Percentiles rank a stretch among this genome's conserved stretches.
These are phyloP conservation scores for Heliconius hortense DNA, from an alignment of 2,888 invertebrate genomes.

Conservation along the genomic window DNA sequence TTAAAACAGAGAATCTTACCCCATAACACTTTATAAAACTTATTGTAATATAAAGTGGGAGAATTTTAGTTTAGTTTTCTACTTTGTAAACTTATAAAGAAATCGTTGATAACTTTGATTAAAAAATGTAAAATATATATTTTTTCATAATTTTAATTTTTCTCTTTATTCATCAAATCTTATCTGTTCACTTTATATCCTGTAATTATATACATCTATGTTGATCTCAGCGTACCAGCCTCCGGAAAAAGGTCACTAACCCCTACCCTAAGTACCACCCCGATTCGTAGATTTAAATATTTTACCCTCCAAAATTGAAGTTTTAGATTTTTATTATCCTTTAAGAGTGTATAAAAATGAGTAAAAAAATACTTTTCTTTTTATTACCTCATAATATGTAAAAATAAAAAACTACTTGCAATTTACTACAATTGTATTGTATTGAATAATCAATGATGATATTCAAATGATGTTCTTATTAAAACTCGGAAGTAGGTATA, in stretches of 20 bases:
- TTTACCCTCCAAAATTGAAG: conserved; percentile 61
- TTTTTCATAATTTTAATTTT: neutral
- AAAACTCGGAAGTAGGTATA: too few relatives aligned
- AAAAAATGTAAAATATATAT: neutral
- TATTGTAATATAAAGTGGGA: neutral
- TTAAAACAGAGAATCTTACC: conserved; percentile 11
- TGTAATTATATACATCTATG: conserved; percentile 47
- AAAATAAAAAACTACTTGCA: neutral
- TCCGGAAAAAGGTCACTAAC: conserved; percentile 70
- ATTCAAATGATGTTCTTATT: neutral
- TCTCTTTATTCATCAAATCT: conserved; percentile 24
- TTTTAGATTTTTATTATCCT: conserved; percentile 63
- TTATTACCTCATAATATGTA: neutral
- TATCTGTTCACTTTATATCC: conserved; percentile 42
- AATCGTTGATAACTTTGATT: neutral
- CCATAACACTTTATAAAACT: neutral
- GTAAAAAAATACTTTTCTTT: neutral
- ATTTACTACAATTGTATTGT: neutral
- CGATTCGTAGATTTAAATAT: conserved; percentile 76
- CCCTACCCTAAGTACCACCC: conserved; percentile 57
- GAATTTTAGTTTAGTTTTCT: neutral
- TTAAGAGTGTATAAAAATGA: neutral
- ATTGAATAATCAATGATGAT: neutral
- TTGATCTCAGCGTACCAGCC: conserved; percentile 54
- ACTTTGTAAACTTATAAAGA: neutral